phyloP scores from a whole-genome alignment of 2,113 vertebrate species.

The Recurvirostra avosetta region DNA sequence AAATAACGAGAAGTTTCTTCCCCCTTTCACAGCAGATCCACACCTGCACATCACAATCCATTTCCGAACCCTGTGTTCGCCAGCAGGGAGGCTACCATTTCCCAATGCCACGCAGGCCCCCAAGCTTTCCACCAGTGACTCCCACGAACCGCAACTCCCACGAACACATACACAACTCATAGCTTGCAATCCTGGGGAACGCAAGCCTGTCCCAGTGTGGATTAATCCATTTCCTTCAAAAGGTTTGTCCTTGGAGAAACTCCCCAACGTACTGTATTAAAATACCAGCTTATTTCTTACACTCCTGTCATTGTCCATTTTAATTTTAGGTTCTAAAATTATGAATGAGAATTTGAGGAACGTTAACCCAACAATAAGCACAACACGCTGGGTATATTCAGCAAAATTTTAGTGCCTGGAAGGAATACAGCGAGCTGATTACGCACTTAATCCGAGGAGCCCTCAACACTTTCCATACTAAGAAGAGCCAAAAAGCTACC shows the following conservation, averaged over 20 bases:
- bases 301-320: not conserved
- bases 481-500: not conserved
- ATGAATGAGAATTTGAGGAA: not conserved
- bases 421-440: not conserved
- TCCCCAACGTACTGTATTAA: not conserved
- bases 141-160: not conserved
- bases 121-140: not conserved
- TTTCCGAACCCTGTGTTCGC: not conserved
- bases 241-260: not conserved
- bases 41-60: not conserved
- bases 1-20: not conserved
- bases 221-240: not conserved
- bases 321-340: not conserved
- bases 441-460: not conserved
- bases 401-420: not conserved
- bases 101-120: not conserved
- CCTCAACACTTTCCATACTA: not conserved
- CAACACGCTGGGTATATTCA: not conserved
- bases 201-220: not conserved
- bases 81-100: not conserved
- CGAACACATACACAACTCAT: rapidly evolving
- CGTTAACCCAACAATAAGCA: not conserved
- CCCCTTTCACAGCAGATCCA: not conserved
- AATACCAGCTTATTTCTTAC: not conserved
- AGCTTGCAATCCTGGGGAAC: not conserved